These are phyloP conservation scores for Arctia plantaginis DNA, from an alignment of 2,888 invertebrate genomes.

Conservation along the genomic window DNA sequence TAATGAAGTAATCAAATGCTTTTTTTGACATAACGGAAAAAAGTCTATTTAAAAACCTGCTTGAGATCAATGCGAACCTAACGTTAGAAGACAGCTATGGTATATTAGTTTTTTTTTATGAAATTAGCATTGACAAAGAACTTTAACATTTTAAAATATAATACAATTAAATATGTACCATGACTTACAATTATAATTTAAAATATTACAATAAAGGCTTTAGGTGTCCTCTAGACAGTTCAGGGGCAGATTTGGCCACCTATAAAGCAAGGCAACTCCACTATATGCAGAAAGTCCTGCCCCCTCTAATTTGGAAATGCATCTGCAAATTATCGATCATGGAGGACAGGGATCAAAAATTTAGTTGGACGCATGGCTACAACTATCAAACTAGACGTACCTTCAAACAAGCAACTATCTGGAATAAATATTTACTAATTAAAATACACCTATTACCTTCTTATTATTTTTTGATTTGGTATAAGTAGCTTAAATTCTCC, in stretches of 20 bases:
- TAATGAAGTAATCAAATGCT: conserved; percentile 26
- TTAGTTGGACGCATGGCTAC: no score
- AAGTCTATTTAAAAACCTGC: conserved; percentile 18
- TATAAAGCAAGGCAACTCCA: no score
- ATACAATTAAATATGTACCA: not conserved
- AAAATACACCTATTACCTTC: not conserved
- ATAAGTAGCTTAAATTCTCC: not conserved
- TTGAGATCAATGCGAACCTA: conserved; percentile 8
- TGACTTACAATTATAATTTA: not conserved
- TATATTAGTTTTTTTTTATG: conserved; percentile 3
- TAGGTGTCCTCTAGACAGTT: no score
- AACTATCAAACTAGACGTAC: not conserved
- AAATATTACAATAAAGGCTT: no score
- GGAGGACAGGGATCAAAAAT: no score
- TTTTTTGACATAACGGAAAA: conserved; percentile 14
- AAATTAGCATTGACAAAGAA: conserved; percentile 5
- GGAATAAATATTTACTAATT: not conserved
- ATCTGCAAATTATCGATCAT: no score
- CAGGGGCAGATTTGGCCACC: no score
- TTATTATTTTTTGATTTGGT: not conserved
- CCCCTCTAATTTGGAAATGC: no score
- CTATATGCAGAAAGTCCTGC: no score
- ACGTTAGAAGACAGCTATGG: not conserved
- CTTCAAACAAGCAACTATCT: not conserved
- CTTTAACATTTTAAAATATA: not conserved